phyloP scores from a whole-genome alignment of 2,888 invertebrate genomes.

The Amaurobius ferox region DNA sequence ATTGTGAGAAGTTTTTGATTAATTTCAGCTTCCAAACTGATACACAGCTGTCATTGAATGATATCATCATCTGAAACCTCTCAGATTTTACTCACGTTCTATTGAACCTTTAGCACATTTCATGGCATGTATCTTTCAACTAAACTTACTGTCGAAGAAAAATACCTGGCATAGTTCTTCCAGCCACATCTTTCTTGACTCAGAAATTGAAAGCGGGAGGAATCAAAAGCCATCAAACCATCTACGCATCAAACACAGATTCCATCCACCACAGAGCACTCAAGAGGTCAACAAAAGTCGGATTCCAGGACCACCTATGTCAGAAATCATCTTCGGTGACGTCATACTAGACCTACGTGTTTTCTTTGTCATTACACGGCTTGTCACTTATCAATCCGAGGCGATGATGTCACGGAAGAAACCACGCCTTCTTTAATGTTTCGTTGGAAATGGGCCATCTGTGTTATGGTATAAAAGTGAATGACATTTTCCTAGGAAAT shows the following conservation, averaged over 20 bases:
- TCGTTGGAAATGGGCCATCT: background rate
- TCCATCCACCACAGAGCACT: background rate
- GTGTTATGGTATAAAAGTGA: background rate
- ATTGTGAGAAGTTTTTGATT: too few relatives aligned
- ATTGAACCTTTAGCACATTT: background rate
- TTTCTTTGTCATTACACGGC: constrained; percentile 58
- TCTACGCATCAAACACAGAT: background rate
- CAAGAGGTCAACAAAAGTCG: constrained; percentile 7
- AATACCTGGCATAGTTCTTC: constrained; percentile 9
- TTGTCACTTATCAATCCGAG: constrained; percentile 47
- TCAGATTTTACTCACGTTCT: too few relatives aligned
- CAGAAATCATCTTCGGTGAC: constrained; percentile 24
- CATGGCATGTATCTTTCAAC: background rate
- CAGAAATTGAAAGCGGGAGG: background rate
- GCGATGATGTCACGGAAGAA: constrained; percentile 47
- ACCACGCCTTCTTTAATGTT: constrained; percentile 30
- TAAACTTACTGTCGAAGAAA: background rate
- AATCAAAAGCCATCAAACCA: constrained; percentile 12
- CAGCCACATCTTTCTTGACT: background rate
- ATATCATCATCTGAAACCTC: too few relatives aligned
- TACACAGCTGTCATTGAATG: too few relatives aligned
- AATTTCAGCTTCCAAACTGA: too few relatives aligned
- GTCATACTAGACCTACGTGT: constrained; percentile 39
- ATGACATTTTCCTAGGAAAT: background rate
- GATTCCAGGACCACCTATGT: constrained; percentile 12